Evolutionary conservation across 2,888 invertebrate species (phyloP).

Genomic region (Neocrepidodera transversa): DNA sequence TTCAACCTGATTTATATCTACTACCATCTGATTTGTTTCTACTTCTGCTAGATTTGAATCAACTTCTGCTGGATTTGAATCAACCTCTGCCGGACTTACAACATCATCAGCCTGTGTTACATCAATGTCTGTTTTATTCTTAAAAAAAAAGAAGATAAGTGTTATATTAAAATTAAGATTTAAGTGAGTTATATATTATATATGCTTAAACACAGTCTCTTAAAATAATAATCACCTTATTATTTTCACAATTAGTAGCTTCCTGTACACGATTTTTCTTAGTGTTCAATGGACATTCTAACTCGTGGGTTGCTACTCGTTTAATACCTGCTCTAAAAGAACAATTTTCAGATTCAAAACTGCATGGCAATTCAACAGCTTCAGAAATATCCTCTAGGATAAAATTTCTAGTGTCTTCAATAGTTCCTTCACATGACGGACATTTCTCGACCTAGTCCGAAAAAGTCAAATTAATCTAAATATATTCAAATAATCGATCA

Average conservation of each 20-base stretch:
- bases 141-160: too few species aligned
- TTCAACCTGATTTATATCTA: not conserved
- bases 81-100: too few species aligned
- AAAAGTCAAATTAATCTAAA: too few species aligned
- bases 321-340: conserved; percentile 27
- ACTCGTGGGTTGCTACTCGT: conserved; percentile 31
- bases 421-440: conserved; percentile 33
- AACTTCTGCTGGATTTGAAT: too few species aligned
- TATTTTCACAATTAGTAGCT: not conserved
- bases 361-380: conserved; percentile 30
- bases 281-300: conserved; percentile 29
- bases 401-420: conserved; percentile 32
- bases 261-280: conserved; percentile 23
- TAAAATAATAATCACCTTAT: too few species aligned
- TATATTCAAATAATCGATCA: too few species aligned
- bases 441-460: conserved; percentile 31
- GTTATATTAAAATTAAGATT: too few species aligned
- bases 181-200: too few species aligned
- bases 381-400: conserved; percentile 32
- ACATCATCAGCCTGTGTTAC: too few species aligned
- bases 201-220: too few species aligned
- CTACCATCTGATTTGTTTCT: conserved; percentile 2
- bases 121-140: too few species aligned
- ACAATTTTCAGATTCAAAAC: conserved; percentile 28
- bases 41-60: too few species aligned